phyloP scores from a whole-genome alignment of 2,888 invertebrate species.

The Ichneumoninae sp. region DNA sequence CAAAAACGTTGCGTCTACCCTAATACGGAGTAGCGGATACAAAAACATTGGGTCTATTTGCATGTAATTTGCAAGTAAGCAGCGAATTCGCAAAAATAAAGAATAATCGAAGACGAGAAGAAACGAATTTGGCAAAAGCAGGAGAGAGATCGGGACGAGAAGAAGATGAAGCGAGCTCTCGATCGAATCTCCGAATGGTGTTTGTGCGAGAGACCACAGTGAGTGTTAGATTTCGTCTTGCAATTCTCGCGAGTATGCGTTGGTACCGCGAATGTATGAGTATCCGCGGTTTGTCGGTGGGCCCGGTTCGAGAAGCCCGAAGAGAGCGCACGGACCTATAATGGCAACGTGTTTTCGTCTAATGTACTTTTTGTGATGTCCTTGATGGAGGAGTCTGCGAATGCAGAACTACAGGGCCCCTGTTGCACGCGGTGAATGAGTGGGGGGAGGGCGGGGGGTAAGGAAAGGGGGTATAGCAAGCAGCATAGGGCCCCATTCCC shows the following conservation, averaged over 20 bases:
- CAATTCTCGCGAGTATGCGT: conserved; percentile 21
- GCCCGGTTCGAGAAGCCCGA: conserved; percentile 4
- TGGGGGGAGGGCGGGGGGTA: conserved; percentile 50
- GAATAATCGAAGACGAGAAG: not conserved
- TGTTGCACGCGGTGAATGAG: conserved; percentile 65
- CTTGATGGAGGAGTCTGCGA: conserved; percentile 84
- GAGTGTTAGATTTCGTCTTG: conserved; percentile 54
- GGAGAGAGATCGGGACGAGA: not conserved
- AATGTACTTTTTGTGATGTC: conserved; percentile 84
- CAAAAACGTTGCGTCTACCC: too few species aligned
- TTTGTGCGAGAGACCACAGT: conserved; percentile 26
- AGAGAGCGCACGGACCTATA: conserved; percentile 73
- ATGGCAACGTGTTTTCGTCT: conserved; percentile 84
- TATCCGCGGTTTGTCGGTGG: conserved; percentile 24
- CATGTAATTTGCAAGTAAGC: not conserved
- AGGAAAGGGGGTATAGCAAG: conserved; percentile 66
- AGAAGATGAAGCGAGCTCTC: not conserved
- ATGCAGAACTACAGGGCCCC: conserved; percentile 83
- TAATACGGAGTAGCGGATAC: not conserved
- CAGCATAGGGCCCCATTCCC: conserved; percentile 69
- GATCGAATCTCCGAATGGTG: conserved; percentile 23
- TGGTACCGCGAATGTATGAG: conserved; percentile 10
- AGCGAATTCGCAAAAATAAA: not conserved
- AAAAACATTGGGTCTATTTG: not conserved
- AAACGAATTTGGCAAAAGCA: conserved; percentile 19